phyloP scores from a whole-genome alignment of 2,888 invertebrate species.

The Acronicta alni region DNA sequence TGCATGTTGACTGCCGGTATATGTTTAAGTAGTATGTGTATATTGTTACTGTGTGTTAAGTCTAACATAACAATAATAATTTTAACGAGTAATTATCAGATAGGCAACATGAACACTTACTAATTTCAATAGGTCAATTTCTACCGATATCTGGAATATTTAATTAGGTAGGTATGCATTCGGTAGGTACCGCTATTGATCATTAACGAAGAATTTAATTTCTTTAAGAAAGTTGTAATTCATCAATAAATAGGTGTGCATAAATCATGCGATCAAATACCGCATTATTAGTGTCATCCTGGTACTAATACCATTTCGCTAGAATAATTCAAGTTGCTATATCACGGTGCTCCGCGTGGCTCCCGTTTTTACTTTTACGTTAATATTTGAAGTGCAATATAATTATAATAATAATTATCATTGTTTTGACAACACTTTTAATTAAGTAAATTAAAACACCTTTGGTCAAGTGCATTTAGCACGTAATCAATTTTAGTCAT shows the following conservation, averaged over 20 bases:
- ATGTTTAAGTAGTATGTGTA: constrained; percentile 62
- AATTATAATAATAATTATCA: background rate
- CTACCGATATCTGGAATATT: constrained; percentile 52
- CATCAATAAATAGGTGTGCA: too few species aligned
- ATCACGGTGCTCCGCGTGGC: constrained; percentile 9
- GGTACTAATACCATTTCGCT: constrained; percentile 4
- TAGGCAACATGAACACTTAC: constrained; percentile 39
- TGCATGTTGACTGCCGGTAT: constrained; percentile 72
- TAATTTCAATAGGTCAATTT: constrained; percentile 66
- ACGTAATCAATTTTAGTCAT: background rate
- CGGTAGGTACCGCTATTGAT: background rate
- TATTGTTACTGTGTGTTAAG: constrained; percentile 65
- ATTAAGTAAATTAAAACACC: background rate
- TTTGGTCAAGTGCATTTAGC: constrained; percentile 3
- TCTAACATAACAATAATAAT: constrained; percentile 53
- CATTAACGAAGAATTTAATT: background rate
- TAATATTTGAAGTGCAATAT: constrained; percentile 6
- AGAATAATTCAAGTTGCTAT: background rate
- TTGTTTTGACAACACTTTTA: background rate
- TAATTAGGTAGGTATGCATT: constrained; percentile 42
- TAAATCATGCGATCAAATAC: constrained; percentile 9
- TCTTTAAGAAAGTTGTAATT: too few species aligned
- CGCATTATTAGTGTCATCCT: constrained; percentile 1
- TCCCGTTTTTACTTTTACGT: constrained; percentile 10
- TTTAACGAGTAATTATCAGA: constrained; percentile 39